A percentile compares a stretch with the other conserved stretches of the same genome.
These are phyloP conservation scores for Mormyrops boulengeri DNA, from an alignment of 2,797 vertebrate species.

Conservation along the genomic window DNA sequence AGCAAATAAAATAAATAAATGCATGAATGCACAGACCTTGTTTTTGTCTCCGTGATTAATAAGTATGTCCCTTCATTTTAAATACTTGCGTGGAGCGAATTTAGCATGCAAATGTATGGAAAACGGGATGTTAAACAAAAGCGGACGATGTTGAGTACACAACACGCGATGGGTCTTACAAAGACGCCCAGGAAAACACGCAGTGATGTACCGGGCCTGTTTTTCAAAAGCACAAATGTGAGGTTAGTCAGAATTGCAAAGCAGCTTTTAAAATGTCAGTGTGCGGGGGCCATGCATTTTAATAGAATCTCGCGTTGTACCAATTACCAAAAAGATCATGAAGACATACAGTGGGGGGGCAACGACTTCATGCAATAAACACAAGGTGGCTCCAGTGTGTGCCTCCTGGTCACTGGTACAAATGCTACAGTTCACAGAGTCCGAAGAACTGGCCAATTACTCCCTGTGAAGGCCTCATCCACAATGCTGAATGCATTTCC, in stretches of 20 bases:
- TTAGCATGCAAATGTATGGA: neutral
- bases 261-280: constrained; percentile 19
- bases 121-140: neutral
- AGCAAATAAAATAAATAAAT: neutral
- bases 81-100: neutral
- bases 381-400: neutral
- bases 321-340: constrained; percentile 2
- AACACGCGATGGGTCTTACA: neutral
- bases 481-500: neutral
- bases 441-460: neutral
- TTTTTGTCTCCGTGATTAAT: constrained; percentile 3
- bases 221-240: constrained; percentile 9
- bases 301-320: constrained; percentile 5
- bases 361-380: neutral
- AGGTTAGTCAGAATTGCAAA: constrained; percentile 18
- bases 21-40: neutral
- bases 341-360: neutral
- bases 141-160: neutral
- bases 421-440: neutral
- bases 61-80: neutral
- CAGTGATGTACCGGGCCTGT: neutral
- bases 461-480: neutral
- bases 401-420: neutral
- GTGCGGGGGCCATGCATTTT: constrained; percentile 9
- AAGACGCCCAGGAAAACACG: neutral